Conservation (phyloP, 2,113 vertebrate species). For the Sturnira hondurensis region DNA sequence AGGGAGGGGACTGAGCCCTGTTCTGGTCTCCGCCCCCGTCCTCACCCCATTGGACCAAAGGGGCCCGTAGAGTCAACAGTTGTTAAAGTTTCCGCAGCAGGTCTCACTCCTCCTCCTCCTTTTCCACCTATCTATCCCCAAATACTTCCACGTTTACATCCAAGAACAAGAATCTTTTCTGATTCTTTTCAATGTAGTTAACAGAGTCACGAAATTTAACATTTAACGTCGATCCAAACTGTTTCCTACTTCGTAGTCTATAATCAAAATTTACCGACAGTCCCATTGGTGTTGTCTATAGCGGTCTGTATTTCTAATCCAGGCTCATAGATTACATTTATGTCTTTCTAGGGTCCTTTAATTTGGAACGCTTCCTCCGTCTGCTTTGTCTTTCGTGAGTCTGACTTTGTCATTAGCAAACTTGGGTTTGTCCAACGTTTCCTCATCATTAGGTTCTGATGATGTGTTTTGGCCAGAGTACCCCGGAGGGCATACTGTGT, state of each 20-base stretch:
- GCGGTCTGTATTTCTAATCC: background rate
- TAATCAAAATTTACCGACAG: background rate
- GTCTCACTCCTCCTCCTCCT: background rate
- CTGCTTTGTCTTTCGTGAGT: background rate
- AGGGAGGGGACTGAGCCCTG: slow-evolving; percentile 8
- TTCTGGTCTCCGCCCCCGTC: background rate
- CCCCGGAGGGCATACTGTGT: background rate
- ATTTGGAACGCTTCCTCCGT: background rate
- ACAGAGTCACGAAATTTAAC: background rate
- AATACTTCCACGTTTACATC: background rate
- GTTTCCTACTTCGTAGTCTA: background rate
- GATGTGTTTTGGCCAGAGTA: background rate
- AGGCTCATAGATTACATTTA: background rate
- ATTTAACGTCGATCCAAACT: background rate
- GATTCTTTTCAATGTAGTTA: background rate
- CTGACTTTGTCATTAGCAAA: background rate
- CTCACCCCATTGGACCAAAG: background rate
- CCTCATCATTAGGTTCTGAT: background rate
- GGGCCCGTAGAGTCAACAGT: background rate
- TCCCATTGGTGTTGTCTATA: background rate
- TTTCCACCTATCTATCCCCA: background rate
- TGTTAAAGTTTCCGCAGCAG: background rate
- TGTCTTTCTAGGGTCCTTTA: background rate
- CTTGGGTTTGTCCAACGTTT: background rate
- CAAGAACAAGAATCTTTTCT: background rate